These are phyloP conservation scores for Cydia pomonella DNA, from an alignment of 1,140 invertebrate species.

Conservation along the genomic window DNA sequence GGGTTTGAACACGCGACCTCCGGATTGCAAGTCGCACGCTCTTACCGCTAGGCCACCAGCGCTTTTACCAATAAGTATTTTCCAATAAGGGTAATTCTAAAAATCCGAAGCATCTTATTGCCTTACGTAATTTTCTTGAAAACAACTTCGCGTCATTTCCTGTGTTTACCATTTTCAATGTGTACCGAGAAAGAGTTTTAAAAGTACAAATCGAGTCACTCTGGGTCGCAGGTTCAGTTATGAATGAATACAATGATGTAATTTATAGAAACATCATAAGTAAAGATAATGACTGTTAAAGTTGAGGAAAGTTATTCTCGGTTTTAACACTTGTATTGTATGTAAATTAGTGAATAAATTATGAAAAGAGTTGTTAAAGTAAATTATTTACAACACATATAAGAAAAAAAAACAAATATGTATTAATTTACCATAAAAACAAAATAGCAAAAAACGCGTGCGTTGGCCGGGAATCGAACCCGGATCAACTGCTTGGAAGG, in stretches of 20 bases:
- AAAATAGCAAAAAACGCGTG: conserved; percentile 73
- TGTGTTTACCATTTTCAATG: background rate
- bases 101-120: background rate
- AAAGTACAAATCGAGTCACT: background rate
- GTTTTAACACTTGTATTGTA: conserved; percentile 4
- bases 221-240: background rate
- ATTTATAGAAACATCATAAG: background rate
- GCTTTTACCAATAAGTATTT: too few relatives aligned
- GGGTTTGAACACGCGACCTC: too few relatives aligned
- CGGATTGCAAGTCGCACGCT: too few relatives aligned
- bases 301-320: background rate
- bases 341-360: background rate
- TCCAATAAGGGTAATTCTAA: too few relatives aligned
- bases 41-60: too few relatives aligned
- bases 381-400: background rate
- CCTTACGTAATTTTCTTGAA: background rate
- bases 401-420: background rate
- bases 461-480: conserved; percentile 96
- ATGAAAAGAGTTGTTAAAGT: background rate
- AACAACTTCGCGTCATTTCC: background rate
- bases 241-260: background rate
- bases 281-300: conserved; percentile 9
- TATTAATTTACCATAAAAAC: background rate
- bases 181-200: background rate
- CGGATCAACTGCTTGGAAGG: conserved; percentile 97